Evolutionary conservation across 2,113 vertebrate species (phyloP), one percentile per base, ranked within the genome.

Genomic region (Natator depressus): DNA sequence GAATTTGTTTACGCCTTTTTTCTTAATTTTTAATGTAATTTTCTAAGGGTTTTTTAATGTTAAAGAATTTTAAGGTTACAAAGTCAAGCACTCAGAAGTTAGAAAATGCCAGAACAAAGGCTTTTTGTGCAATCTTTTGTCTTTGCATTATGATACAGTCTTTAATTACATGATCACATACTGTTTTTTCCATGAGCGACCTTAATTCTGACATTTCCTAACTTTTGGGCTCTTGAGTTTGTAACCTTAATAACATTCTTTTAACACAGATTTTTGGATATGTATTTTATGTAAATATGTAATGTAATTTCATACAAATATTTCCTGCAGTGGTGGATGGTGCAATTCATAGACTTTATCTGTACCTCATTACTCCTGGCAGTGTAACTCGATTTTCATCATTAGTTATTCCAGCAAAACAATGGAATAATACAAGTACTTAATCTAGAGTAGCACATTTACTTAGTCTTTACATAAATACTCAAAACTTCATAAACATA

Each of bases 151-250:
- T 51, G 17, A 88, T 92, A 31, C 50, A 83, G 38, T 25, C 75
- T 82, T 72, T 82, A 42, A 57, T 82, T 57, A 46, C 24, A 24
- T 82, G 51, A 54, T 82, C 13, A 42, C 54, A 10, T 72, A 87
- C 91, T 47, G 10, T 42, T 95, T 65, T 1, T 1, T 83, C 82
- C 57, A 82, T 47, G 42, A 38, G 87, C 0, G 1, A 16, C 50
- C 93, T 85, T 55, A 87, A 72, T 90, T 91, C 59, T 94, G 10
- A 49, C 69, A 80, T 42, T 81, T 89, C 89, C 80, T 80, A 84
- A 69, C 10, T 95, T 95, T 84, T 72, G 38, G 91, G 75, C 29
- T 95, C 92, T 35, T 62, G 13, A 86, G 82, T 92, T 95, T 90
- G 59, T 93, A 87, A 89, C 54, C 88, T 89, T 42, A 94, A 55